phyloP scores from a whole-genome alignment of 2,797 vertebrate species.

The Spinus pinus region DNA sequence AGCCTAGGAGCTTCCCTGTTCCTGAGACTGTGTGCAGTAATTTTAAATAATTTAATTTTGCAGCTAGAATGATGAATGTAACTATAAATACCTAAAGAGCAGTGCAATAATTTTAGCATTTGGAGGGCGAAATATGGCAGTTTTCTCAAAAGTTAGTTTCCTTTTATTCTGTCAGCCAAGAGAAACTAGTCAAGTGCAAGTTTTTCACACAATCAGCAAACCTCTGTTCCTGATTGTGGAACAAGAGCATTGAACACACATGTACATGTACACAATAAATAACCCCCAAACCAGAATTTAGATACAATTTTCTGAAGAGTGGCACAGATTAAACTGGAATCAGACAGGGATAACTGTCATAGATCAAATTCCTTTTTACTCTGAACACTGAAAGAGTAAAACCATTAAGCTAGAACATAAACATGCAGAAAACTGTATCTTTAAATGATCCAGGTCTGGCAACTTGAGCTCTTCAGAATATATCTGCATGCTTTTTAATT shows the following conservation, averaged over 20 bases:
- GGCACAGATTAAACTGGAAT: not conserved
- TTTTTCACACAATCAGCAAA: not conserved
- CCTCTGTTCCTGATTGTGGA: not conserved
- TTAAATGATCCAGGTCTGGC: not conserved
- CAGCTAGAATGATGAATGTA: not conserved
- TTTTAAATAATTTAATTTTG: not conserved
- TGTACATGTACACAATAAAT: rapidly evolving
- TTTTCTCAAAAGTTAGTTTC: not conserved
- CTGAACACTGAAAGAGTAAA: not conserved
- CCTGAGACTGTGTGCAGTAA: not conserved
- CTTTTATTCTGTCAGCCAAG: not conserved
- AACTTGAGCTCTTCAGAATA: not conserved
- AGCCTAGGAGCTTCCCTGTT: not conserved
- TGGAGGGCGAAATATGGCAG: not conserved
- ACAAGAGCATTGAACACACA: not conserved
- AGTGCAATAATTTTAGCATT: not conserved
- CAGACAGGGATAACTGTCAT: not conserved
- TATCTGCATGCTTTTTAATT: not conserved
- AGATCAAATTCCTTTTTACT: not conserved
- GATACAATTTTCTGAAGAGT: not conserved
- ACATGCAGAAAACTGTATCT: not conserved
- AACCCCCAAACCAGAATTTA: not conserved
- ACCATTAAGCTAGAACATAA: not conserved
- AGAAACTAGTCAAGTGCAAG: not conserved
- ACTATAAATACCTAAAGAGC: not conserved